Conservation (phyloP, 2,113 vertebrate species). For the Myrmecobius fasciatus region DNA sequence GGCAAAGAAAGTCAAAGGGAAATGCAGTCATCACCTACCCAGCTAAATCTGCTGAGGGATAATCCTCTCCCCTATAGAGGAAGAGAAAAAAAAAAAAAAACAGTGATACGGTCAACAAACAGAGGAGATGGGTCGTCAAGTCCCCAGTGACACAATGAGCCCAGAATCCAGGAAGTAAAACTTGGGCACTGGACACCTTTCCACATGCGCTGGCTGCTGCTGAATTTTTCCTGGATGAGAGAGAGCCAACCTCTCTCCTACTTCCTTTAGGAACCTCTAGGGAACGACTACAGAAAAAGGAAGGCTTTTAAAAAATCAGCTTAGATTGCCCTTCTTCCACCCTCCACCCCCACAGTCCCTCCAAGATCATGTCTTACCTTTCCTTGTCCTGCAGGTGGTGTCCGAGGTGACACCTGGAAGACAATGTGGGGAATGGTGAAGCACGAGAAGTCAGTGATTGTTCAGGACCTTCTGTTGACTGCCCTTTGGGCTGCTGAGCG, state of each 20-base stretch:
- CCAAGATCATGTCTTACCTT: conserved; percentile 82
- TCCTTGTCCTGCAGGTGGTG: conserved; percentile 87
- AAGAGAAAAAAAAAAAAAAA: conserved; percentile 86
- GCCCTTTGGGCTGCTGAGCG: background rate
- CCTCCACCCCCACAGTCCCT: background rate
- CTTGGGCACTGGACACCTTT: background rate
- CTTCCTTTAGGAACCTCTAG: background rate
- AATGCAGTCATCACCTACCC: conserved; percentile 90
- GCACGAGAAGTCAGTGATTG: accelerated
- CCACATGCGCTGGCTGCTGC: background rate
- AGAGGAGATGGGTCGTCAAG: conserved; percentile 4
- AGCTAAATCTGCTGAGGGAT: conserved; percentile 94
- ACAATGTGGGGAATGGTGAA: conserved; percentile 52
- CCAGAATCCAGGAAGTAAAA: background rate
- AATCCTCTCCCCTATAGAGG: conserved; percentile 92
- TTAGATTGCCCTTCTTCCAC: background rate
- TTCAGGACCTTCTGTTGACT: background rate
- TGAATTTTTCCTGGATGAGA: background rate
- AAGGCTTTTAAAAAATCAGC: accelerated
- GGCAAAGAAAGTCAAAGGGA: conserved; percentile 50
- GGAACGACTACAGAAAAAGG: background rate
- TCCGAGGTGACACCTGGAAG: conserved; percentile 88
- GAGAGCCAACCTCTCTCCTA: background rate
- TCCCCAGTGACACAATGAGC: background rate
- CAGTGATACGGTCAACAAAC: conserved; percentile 69